Conservation (phyloP, 2,888 invertebrate genomes). For the Apodemia hepburni region DNA sequence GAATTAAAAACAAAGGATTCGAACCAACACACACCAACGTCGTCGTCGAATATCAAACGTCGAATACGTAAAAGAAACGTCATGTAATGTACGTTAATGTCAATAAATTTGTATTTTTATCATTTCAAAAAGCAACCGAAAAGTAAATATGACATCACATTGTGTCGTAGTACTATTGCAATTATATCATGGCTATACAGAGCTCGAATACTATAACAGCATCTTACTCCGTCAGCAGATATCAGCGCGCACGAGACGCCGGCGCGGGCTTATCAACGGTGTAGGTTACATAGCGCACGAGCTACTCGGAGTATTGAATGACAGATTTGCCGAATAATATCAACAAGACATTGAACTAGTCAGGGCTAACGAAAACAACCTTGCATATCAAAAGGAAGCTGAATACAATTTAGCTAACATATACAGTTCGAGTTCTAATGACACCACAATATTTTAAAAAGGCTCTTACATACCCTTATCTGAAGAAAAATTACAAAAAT, state of each 20-base stretch:
- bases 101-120: background rate
- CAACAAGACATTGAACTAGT: conserved; percentile 10
- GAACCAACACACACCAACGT: background rate
- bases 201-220: background rate
- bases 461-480: background rate
- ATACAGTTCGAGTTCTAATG: too few relatives aligned
- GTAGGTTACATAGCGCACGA: conserved; percentile 27
- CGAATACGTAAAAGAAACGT: background rate
- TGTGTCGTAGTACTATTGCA: conserved; percentile 1
- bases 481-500: background rate
- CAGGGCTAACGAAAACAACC: conserved; percentile 22
- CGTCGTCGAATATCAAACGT: background rate
- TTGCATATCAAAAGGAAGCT: background rate
- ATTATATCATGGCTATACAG: conserved; percentile 12
- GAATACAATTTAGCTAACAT: too few relatives aligned
- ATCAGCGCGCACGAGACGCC: conserved; percentile 16
- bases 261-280: conserved; percentile 31
- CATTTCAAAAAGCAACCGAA: background rate
- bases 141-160: background rate
- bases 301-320: conserved; percentile 30
- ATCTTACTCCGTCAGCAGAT: conserved; percentile 22
- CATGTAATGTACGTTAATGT: background rate
- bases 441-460: background rate
- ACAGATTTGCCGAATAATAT: conserved; percentile 30
- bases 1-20: background rate